These are phyloP conservation scores for Pachycephus smyrnensis DNA, from an alignment of 2,888 invertebrate genomes.

Conservation along the genomic window DNA sequence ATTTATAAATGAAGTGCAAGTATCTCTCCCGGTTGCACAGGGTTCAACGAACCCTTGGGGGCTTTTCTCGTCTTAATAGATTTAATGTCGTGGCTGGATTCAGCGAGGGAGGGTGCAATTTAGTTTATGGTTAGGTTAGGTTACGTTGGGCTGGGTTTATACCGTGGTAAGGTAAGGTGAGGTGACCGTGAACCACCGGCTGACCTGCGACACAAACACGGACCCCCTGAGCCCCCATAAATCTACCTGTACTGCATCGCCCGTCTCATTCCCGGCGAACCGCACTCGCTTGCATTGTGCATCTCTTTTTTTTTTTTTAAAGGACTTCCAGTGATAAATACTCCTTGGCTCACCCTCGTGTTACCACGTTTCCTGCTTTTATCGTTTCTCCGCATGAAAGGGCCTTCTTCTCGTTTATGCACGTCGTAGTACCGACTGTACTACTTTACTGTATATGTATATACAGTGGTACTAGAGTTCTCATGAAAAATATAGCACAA, in stretches of 20 bases:
- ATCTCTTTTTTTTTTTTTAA: constrained; percentile 35
- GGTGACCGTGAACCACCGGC: constrained; percentile 61
- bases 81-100: constrained; percentile 29
- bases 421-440: background rate
- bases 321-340: constrained; percentile 44
- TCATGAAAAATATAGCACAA: background rate
- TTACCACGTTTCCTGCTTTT: constrained; percentile 10
- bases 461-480: background rate
- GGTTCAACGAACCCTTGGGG: background rate
- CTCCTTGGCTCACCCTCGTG: constrained; percentile 27
- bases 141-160: constrained; percentile 34
- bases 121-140: constrained; percentile 47
- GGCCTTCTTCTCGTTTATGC: background rate
- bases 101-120: constrained; percentile 45
- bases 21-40: background rate
- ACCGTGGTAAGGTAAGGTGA: constrained; percentile 15
- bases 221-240: constrained; percentile 53
- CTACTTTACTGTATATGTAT: background rate
- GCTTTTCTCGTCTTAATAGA: constrained; percentile 26
- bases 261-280: constrained; percentile 16
- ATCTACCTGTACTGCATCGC: constrained; percentile 58
- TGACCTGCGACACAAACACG: constrained; percentile 64
- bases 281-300: constrained; percentile 35
- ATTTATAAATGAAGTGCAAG: background rate
- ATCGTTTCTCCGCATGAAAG: background rate